These are phyloP conservation scores for Harpagifer antarcticus DNA, from an alignment of 2,797 vertebrate species.

Conservation along the genomic window DNA sequence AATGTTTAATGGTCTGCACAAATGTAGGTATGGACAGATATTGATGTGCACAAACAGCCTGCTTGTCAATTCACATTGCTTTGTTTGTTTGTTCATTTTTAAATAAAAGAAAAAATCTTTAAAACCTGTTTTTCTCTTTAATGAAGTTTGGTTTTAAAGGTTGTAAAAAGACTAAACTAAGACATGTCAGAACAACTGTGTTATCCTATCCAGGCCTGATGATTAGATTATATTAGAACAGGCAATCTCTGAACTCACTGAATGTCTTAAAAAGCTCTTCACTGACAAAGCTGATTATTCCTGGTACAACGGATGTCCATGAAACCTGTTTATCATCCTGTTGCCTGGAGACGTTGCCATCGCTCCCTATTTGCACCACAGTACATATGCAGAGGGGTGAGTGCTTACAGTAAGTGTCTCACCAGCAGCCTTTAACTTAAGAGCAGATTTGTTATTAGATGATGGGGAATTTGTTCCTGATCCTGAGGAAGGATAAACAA, in stretches of 20 bases:
- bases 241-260: not conserved
- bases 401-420: not conserved
- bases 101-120: slow-evolving; percentile 54
- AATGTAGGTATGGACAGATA: slow-evolving; percentile 15
- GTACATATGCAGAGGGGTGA: not conserved
- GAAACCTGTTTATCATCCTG: slow-evolving; percentile 27
- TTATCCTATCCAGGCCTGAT: not conserved
- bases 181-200: not conserved
- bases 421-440: slow-evolving; percentile 2
- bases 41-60: slow-evolving; percentile 19
- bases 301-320: slow-evolving; percentile 3
- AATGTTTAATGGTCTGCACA: slow-evolving; percentile 5
- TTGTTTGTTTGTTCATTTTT: slow-evolving; percentile 35
- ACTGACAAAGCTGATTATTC: slow-evolving; percentile 13
- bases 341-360: slow-evolving; percentile 35
- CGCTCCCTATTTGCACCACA: not conserved
- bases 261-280: slow-evolving; percentile 17
- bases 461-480: slow-evolving; percentile 3
- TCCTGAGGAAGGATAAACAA: slow-evolving; percentile 21
- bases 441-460: slow-evolving; percentile 17
- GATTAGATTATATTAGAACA: not conserved
- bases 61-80: slow-evolving; percentile 24
- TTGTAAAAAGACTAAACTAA: not conserved
- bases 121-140: slow-evolving; percentile 15
- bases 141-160: not conserved